Evolutionary conservation across 1,140 invertebrate genomes (phyloP), one percentile per base, ranked within the genome.

Genomic region (Cydia splendana): DNA sequence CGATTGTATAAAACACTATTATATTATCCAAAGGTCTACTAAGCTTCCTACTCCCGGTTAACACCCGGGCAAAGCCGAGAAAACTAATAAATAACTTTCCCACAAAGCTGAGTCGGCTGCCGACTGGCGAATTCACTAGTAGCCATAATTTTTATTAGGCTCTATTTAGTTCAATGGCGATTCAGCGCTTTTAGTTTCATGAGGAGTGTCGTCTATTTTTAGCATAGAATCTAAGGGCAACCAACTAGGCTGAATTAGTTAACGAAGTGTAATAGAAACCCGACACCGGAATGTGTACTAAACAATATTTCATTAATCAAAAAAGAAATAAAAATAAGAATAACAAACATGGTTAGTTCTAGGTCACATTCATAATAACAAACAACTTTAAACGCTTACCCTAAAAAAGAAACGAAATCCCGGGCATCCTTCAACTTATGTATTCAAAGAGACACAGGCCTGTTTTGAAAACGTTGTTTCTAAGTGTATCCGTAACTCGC

Each of bases 71-170:
- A 62, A 62, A n/a, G 38, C 57, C 57, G 57, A 9, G 57, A 62
- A 62, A 62, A 62, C 57, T 62, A 62, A 62, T 62, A 62, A 62
- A 62, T 62, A 62, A 62, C 18, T 62, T 62, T 62, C 18, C 9
- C 20, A 24, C 57, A 62, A 9, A 62, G 20, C 57, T 62, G 57
- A 62, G 57, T 24, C 2, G 7, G 57, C 57, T 62, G 57, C 57
- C 7, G 57, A 62, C 53, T 57, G 15, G 53, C 20, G 57, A 24
- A 62, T 24, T 62, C 57, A 62, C 7, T 24, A 12, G 20, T 62
- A 62, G 3, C 20, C 0, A 24, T 24, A 62, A 62, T 62, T 62
- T 53, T 62, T 62, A 62, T 62, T 62, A 24, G 0, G 18, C 20
- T n/a, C 15, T 13, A 53, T 53, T 62, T 62, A 62, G 57, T 24